phyloP scores from a whole-genome alignment of 2,888 invertebrate species.

The Coleophora deauratella region DNA sequence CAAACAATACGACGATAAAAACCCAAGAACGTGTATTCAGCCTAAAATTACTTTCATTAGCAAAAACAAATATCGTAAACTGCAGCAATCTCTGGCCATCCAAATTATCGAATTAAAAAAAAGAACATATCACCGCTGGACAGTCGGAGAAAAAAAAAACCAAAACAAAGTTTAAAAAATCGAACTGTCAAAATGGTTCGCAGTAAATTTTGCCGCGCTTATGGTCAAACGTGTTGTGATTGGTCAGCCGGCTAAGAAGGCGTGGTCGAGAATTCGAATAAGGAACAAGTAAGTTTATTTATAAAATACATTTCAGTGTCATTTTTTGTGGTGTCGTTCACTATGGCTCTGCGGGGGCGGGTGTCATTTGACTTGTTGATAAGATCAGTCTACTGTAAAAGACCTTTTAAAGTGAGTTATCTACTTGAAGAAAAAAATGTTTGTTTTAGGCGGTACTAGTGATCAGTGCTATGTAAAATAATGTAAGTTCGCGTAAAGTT shows the following conservation, averaged over 20 bases:
- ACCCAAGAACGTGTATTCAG: slow-evolving; percentile 9
- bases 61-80: slow-evolving; percentile 60
- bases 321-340: slow-evolving; percentile 32
- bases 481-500: too few species aligned
- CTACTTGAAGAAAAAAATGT: too few species aligned
- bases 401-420: background rate
- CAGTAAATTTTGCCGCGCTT: slow-evolving; percentile 59
- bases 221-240: slow-evolving; percentile 32
- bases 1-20: too few species aligned
- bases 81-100: slow-evolving; percentile 45
- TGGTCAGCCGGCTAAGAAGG: slow-evolving; percentile 42
- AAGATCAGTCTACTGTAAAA: slow-evolving; percentile 23
- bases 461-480: too few species aligned
- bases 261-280: slow-evolving; percentile 50
- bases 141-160: slow-evolving; percentile 35
- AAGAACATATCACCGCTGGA: slow-evolving; percentile 34
- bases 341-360: slow-evolving; percentile 36
- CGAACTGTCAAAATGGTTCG: slow-evolving; percentile 68
- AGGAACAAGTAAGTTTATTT: slow-evolving; percentile 59
- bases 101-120: slow-evolving; percentile 48
- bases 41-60: slow-evolving; percentile 46
- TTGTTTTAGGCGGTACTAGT: too few species aligned
- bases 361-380: slow-evolving; percentile 46
- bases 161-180: slow-evolving; percentile 50
- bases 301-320: slow-evolving; percentile 59